Percentiles rank a stretch among this genome's conserved stretches.
These are phyloP conservation scores for Rhinoptilus africanus DNA, from an alignment of 2,113 vertebrate species.

Conservation along the genomic window DNA sequence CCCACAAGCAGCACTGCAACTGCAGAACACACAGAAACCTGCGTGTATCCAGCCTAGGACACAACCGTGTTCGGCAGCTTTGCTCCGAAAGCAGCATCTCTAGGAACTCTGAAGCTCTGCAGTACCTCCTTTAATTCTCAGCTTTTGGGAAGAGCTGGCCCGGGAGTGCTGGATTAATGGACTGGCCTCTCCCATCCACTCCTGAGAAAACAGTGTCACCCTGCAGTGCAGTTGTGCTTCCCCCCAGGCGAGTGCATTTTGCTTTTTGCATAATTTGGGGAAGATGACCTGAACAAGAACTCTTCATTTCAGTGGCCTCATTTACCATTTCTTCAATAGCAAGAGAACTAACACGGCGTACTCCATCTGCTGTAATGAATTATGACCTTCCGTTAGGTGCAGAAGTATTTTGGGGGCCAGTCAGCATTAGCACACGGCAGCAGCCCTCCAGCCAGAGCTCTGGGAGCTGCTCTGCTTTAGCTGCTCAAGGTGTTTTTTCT, in stretches of 20 bases:
- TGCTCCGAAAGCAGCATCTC: background rate
- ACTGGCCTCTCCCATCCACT: background rate
- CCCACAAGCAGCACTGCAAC: background rate
- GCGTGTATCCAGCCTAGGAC: rapidly evolving
- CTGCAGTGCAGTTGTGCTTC: background rate
- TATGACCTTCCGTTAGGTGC: background rate
- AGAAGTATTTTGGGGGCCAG: background rate
- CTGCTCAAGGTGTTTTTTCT: background rate
- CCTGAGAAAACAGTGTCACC: background rate
- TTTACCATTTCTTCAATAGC: background rate
- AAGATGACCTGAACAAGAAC: background rate
- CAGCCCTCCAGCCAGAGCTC: background rate
- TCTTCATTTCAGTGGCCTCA: background rate
- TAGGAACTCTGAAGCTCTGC: background rate
- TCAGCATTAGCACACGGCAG: background rate
- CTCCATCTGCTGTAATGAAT: background rate
- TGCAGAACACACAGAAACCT: background rate
- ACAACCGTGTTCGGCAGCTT: background rate
- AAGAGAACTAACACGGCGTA: background rate
- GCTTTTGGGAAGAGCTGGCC: background rate
- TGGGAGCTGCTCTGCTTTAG: background rate
- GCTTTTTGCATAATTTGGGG: background rate
- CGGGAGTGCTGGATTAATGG: background rate
- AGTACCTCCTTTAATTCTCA: background rate
- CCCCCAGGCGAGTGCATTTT: rapidly evolving